Evolutionary conservation across 2,888 invertebrate genomes (phyloP).

Genomic region (Heliconius ismenius): DNA sequence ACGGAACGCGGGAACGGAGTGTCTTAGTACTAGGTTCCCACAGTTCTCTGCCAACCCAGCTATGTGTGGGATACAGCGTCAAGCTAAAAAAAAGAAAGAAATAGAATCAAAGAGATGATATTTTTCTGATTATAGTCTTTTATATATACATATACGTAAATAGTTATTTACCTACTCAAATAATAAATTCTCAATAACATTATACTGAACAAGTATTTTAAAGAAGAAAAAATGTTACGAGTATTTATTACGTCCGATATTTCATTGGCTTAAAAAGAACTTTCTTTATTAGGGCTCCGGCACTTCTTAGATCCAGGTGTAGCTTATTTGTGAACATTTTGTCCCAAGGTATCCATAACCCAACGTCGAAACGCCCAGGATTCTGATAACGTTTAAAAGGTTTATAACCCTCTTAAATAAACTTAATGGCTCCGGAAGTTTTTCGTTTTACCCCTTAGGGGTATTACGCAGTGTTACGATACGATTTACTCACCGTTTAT

Average conservation of each 20-base stretch:
- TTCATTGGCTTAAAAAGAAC: constrained; percentile 13
- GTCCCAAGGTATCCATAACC: constrained; percentile 66
- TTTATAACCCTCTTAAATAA: constrained; percentile 80
- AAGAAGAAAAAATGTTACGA: background rate
- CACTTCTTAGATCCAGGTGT: constrained; percentile 32
- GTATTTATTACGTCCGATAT: constrained; percentile 13
- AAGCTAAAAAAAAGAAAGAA: no score
- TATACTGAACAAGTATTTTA: background rate
- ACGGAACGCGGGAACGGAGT: no score
- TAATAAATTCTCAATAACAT: background rate
- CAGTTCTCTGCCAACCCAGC: no score
- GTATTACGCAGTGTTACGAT: constrained; percentile 73
- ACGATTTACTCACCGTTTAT: constrained; percentile 77
- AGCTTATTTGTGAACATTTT: constrained; percentile 41
- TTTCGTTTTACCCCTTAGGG: constrained; percentile 75
- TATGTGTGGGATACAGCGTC: no score
- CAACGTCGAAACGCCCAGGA: constrained; percentile 66
- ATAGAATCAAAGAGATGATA: no score
- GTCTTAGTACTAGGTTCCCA: no score
- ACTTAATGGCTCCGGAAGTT: constrained; percentile 78
- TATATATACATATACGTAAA: no score
- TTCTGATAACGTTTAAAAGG: constrained; percentile 76
- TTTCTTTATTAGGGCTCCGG: constrained; percentile 12
- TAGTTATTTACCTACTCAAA: background rate
- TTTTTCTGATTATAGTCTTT: no score